These are phyloP conservation scores for Actenoides lindsayi DNA, from an alignment of 2,113 vertebrate genomes.

Conservation along the genomic window DNA sequence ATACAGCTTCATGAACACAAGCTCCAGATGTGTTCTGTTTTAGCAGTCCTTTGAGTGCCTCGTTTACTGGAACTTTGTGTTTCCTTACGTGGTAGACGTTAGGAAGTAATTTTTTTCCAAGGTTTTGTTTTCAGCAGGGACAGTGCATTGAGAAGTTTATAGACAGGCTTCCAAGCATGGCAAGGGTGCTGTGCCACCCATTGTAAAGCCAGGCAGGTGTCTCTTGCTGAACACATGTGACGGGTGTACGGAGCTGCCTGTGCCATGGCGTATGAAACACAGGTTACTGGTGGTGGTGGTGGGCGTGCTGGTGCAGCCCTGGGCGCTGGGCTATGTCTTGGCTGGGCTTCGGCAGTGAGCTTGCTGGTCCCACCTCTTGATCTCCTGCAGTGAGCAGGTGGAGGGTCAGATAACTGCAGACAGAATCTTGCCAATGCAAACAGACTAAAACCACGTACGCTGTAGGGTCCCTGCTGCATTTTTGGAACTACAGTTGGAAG, in stretches of 20 bases:
- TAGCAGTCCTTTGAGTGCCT: not conserved
- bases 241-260: too few species aligned
- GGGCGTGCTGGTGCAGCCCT: not conserved
- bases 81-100: not conserved
- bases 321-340: accelerated
- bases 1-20: not conserved
- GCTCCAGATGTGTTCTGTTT: not conserved
- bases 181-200: too few species aligned
- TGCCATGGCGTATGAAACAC: too few species aligned
- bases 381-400: too few species aligned
- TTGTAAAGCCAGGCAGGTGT: not conserved
- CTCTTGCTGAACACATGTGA: too few species aligned
- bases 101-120: not conserved
- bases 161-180: not conserved
- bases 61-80: not conserved
- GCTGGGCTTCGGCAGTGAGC: too few species aligned
- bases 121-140: not conserved
- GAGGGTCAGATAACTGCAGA: not conserved
- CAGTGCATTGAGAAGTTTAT: not conserved
- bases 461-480: not conserved
- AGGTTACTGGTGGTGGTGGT: too few species aligned
- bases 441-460: accelerated
- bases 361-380: too few species aligned
- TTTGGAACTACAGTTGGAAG: too few species aligned
- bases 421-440: accelerated